Base-by-base conservation (phyloP, 2,888 invertebrate species). In the Sylvicola cinctus region DNA sequence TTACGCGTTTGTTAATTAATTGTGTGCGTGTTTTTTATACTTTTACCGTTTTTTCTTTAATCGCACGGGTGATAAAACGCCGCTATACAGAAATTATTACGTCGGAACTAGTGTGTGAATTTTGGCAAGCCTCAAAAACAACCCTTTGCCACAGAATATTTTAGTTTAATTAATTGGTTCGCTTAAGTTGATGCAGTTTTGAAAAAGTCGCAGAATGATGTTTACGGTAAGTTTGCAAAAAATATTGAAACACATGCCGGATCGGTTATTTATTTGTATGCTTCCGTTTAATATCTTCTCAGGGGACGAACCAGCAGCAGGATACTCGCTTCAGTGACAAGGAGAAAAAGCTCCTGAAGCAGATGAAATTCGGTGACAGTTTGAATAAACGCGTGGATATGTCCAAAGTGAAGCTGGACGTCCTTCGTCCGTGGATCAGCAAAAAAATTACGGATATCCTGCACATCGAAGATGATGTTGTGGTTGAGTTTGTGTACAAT, bases 241-340 rank as follows among this genome's bases (percentile, higher is more conserved):
- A n/a, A 16, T 26, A 29, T 33, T 36, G 40, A 33, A 14, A 31
- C 2, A 30, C 29, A 17, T 35, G 26, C 31, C 32, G 16, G 8
- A n/a, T 5, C 25, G 12, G 3, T 13, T 16, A 31, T 13, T 11
- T 4, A 27, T 29, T 16, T 32, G 15, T 15, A 26, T 25, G 23
- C 14, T 42, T 40, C 37, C 40, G 40, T 27, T 39, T 46, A 49
- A 29, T 37, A 32, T 13, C 12, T 23, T 43, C 45, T 32, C 50
- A 96, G 95, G 98, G 98, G 42, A 98, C 96, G 23, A 93, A 83
- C 50, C 84, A 95, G 39, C 95, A 96, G 60, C 98, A 99, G 63
- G 98, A 98, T 61, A 95, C 90, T 51, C 78, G 98, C 51, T 99
- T 99, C 65, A 85, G 93, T 54, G 96, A 99, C 61, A 99, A 99